Evolutionary conservation across 1,140 invertebrate species (phyloP).

Genomic region (Lerema accius): DNA sequence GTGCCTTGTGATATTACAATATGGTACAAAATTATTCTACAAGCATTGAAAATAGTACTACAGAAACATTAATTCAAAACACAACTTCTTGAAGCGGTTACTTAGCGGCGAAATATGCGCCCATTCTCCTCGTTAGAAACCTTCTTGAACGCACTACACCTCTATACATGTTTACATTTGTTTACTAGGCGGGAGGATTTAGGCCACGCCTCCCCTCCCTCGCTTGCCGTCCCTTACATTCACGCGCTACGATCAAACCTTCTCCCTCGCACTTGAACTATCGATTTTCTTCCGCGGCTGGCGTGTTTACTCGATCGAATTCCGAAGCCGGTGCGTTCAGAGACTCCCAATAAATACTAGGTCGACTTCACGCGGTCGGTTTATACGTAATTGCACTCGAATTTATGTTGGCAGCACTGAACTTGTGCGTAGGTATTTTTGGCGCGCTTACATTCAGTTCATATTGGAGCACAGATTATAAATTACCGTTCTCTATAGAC

Average conservation of each 20-base stretch:
- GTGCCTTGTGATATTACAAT: too few species aligned
- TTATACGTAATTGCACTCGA: conserved; percentile 47
- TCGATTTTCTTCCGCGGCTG: conserved; percentile 56
- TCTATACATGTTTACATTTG: conserved; percentile 32
- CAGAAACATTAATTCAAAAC: conserved; percentile 17
- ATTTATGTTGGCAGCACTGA: conserved; percentile 39
- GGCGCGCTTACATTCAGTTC: conserved; percentile 18
- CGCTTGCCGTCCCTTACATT: conserved; percentile 33
- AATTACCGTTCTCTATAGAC: conserved; percentile 27
- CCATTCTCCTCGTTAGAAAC: conserved; percentile 12
- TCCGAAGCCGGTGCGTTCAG: conserved; percentile 46
- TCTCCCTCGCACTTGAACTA: conserved; percentile 54
- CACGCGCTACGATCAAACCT: conserved; percentile 5
- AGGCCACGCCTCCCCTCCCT: conserved; percentile 48
- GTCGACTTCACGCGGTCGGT: conserved; percentile 49
- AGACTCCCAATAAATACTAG: conserved; percentile 48
- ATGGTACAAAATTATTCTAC: background rate
- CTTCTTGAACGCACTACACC: conserved; percentile 18
- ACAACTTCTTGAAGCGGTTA: conserved; percentile 22
- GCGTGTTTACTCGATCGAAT: conserved; percentile 67
- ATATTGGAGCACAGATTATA: conserved; percentile 28
- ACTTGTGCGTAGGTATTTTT: conserved; percentile 30
- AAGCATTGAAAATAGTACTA: conserved; percentile 8
- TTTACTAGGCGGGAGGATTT: conserved; percentile 44
- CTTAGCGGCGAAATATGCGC: conserved; percentile 26